phyloP scores from a whole-genome alignment of 2,888 invertebrate species.

The Euphydryas editha region DNA sequence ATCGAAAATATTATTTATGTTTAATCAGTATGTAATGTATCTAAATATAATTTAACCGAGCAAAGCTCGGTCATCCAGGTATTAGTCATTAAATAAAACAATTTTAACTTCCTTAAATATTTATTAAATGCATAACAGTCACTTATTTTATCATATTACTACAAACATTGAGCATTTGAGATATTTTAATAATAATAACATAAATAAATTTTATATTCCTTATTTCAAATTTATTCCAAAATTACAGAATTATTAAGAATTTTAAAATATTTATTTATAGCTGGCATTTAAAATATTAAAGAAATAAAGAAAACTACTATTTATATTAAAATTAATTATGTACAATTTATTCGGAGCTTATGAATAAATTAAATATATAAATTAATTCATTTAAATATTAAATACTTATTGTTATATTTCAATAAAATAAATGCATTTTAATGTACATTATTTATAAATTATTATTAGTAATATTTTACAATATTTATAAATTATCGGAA shows the following conservation, averaged over 20 bases:
- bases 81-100: conserved; percentile 13
- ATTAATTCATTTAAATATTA: conserved; percentile 42
- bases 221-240: background rate
- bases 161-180: conserved; percentile 28
- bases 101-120: conserved; percentile 49
- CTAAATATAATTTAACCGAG: no score
- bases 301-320: background rate
- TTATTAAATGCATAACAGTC: conserved; percentile 75
- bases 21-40: no score
- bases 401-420: conserved; percentile 41
- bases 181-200: conserved; percentile 15
- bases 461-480: conserved; percentile 27
- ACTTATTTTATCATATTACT: conserved; percentile 44
- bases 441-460: conserved; percentile 54
- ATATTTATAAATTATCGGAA: conserved; percentile 24
- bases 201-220: background rate
- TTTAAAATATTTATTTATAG: conserved; percentile 10
- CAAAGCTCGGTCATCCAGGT: no score
- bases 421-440: conserved; percentile 72
- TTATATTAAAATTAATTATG: background rate
- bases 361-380: conserved; percentile 25
- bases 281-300: conserved; percentile 5
- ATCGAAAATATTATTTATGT: no score
- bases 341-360: conserved; percentile 1
- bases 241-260: background rate